Evolutionary conservation across 2,113 vertebrate genomes (phyloP), one percentile per base, ranked within the genome.

Genomic region (Ameiurus melas): DNA sequence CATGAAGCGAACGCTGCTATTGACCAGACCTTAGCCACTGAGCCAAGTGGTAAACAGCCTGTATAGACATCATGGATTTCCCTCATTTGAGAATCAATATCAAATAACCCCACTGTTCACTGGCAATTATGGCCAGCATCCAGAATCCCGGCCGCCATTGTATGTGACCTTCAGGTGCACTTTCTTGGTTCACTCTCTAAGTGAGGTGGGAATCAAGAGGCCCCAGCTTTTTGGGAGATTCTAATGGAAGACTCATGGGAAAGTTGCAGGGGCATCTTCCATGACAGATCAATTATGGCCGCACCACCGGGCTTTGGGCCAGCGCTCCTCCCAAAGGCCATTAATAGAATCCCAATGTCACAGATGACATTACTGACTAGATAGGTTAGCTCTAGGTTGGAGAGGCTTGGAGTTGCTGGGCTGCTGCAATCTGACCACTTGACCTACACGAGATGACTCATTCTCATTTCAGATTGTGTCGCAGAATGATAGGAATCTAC

Each of bases 241-340:
- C 93, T 94, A 93, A 94, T 93, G 92, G 93, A 94, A 93, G 94
- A 94, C 87, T 92, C 90, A 87, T 91, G 93, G 94, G 94, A 95
- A 91, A 43, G 90, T 86, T 87, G 90, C 91, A 90, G 87, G 88
- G 91, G 92, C 93, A 93, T 95, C 94, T 96, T 95, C 94, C 94
- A 94, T 96, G 95, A 95, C 95, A 94, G 94, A 95, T 95, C 95
- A 95, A 96, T 95, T 95, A 93, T 94, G 94, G 94, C 92, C 94
- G 93, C 93, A 94, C 93, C 93, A 92, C 94, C 93, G 92, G 94
- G 93, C 94, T 93, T 91, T 91, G 89, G 93, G 94, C 94, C 94
- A 94, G 92, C 68, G 25, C 86, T 75, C 91, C 93, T 93, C 73
- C 90, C 91, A 84, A 93, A 94, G 94, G 93, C 94, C 93, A 93